Conservation (phyloP, 2,797 vertebrate species). For the Hippoglossus hippoglossus region DNA sequence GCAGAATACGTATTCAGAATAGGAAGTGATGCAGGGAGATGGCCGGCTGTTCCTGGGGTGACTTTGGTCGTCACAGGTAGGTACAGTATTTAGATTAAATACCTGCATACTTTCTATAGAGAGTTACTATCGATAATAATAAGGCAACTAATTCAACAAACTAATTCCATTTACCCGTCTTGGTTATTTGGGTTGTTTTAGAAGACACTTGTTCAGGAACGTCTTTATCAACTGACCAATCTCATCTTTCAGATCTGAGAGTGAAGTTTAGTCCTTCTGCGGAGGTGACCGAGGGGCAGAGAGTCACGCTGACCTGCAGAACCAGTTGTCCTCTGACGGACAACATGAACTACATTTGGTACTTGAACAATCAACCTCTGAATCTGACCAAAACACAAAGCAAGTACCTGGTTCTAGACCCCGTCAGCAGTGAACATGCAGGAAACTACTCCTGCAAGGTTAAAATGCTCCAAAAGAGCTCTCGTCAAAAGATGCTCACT, state of each 20-base stretch:
- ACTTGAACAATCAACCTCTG: slow-evolving; percentile 21
- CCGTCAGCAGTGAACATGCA: too few relatives aligned
- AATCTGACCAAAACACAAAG: background rate
- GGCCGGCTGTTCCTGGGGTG: background rate
- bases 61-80: slow-evolving; percentile 49
- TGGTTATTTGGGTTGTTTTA: too few relatives aligned
- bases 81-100: background rate
- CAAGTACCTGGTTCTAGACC: too few relatives aligned
- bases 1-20: slow-evolving; percentile 29
- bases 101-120: too few relatives aligned
- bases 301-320: slow-evolving; percentile 53
- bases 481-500: background rate
- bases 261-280: slow-evolving; percentile 30
- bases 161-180: background rate
- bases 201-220: too few relatives aligned
- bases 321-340: slow-evolving; percentile 46
- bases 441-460: too few relatives aligned
- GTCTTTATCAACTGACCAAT: background rate
- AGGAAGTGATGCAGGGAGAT: background rate
- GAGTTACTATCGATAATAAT: too few relatives aligned
- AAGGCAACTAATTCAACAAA: background rate
- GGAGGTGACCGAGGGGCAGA: slow-evolving; percentile 42
- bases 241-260: slow-evolving; percentile 6
- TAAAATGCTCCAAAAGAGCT: too few relatives aligned
- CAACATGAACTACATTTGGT: slow-evolving; percentile 44